These are phyloP conservation scores for Hystrix brachyura DNA, from an alignment of 2,113 vertebrate species.

Conservation along the genomic window DNA sequence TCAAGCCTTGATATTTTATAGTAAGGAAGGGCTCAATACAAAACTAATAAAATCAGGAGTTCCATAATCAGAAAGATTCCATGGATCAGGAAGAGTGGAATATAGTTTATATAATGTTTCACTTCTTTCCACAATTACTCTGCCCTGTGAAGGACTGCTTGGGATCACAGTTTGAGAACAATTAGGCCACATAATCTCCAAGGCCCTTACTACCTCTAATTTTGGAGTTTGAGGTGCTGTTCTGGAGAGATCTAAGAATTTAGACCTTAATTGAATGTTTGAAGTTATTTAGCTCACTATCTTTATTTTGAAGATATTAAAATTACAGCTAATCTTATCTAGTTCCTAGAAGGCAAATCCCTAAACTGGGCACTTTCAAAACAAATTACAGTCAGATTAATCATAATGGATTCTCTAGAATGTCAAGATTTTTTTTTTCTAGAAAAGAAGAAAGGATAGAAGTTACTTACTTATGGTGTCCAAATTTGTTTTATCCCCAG, in stretches of 20 bases:
- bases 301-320: slow-evolving; percentile 44
- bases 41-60: background rate
- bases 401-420: background rate
- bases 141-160: background rate
- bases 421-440: background rate
- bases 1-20: slow-evolving; percentile 5
- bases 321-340: background rate
- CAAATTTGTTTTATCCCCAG: background rate
- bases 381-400: background rate
- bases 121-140: background rate
- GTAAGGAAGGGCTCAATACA: background rate
- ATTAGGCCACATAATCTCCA: background rate
- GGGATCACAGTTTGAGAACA: background rate
- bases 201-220: background rate
- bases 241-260: background rate
- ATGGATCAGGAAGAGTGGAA: background rate
- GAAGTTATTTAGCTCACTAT: background rate
- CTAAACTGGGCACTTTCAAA: background rate
- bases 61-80: background rate
- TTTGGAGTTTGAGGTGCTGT: background rate
- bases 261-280: background rate
- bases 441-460: background rate
- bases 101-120: background rate
- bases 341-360: background rate
- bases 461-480: background rate